These are phyloP conservation scores for Paracanthobrama guichenoti DNA, from an alignment of 2,113 vertebrate genomes.

Conservation along the genomic window DNA sequence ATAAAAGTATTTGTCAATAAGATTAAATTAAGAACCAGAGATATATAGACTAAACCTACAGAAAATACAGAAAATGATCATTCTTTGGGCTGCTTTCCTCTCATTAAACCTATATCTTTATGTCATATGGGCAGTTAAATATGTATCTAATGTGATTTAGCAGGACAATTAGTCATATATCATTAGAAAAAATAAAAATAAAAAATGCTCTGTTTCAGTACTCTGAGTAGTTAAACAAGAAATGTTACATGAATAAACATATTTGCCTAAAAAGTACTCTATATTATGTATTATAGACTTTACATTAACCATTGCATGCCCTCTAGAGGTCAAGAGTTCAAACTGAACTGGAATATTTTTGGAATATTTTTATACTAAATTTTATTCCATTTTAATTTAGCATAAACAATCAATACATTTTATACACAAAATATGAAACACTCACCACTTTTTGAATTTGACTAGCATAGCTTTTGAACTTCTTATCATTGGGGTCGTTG, in stretches of 20 bases:
- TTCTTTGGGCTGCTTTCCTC: not conserved
- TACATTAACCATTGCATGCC: not conserved
- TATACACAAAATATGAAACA: not conserved
- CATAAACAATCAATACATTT: not conserved
- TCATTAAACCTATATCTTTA: not conserved
- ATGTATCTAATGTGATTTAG: not conserved
- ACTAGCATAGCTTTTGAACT: not conserved
- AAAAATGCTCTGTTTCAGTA: no score
- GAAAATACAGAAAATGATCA: not conserved
- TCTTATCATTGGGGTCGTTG: not conserved
- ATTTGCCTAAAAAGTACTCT: not conserved
- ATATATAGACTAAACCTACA: not conserved
- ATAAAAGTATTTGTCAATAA: not conserved
- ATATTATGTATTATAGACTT: not conserved
- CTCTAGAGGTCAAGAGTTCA: no score
- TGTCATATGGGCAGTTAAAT: not conserved
- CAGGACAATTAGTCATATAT: not conserved
- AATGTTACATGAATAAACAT: no score
- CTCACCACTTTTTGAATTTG: slow-evolving; percentile 16
- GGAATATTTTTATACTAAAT: no score
- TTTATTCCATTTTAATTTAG: not conserved
- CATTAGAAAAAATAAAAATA: not conserved
- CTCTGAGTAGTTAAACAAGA: no score
- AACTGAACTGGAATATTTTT: no score
- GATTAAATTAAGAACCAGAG: not conserved